phyloP scores from a whole-genome alignment of 2,888 invertebrate genomes.

The Neria commutata region DNA sequence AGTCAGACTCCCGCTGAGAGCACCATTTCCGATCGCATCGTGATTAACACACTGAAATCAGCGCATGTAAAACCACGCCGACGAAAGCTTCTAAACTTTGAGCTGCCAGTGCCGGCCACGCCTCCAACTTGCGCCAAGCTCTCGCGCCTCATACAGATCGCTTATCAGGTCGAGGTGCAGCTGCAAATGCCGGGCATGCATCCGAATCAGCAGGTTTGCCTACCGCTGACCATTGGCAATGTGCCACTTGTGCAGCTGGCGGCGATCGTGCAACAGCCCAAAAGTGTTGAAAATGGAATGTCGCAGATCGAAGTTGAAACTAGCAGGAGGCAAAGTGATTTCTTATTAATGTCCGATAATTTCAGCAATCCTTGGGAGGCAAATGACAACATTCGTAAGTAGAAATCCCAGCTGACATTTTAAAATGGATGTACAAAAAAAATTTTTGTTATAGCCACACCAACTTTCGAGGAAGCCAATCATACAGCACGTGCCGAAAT shows the following conservation, averaged over 20 bases:
- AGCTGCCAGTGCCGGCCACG: constrained; percentile 50
- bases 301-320: not conserved
- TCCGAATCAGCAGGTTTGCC: constrained; percentile 38
- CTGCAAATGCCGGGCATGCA: constrained; percentile 47
- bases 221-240: constrained; percentile 58
- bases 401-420: too few relatives aligned
- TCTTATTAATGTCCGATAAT: constrained; percentile 14
- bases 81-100: constrained; percentile 42
- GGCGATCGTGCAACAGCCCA: constrained; percentile 2
- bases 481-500: constrained; percentile 41
- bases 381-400: constrained; percentile 38
- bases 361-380: constrained; percentile 39
- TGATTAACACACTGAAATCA: constrained; percentile 40
- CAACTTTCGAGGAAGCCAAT: constrained; percentile 52
- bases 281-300: not conserved
- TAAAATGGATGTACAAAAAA: not conserved
- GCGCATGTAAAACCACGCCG: constrained; percentile 38
- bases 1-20: constrained; percentile 30
- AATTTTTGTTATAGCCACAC: constrained; percentile 45
- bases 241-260: constrained; percentile 49
- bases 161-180: constrained; percentile 51
- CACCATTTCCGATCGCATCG: constrained; percentile 41
- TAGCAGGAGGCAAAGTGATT: not conserved
- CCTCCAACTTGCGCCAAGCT: constrained; percentile 52
- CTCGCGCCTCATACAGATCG: constrained; percentile 52